A percentile compares a stretch with the other conserved stretches of the same genome.
These are phyloP conservation scores for Plestiodon gilberti DNA, from an alignment of 2,113 vertebrate species.

Conservation along the genomic window DNA sequence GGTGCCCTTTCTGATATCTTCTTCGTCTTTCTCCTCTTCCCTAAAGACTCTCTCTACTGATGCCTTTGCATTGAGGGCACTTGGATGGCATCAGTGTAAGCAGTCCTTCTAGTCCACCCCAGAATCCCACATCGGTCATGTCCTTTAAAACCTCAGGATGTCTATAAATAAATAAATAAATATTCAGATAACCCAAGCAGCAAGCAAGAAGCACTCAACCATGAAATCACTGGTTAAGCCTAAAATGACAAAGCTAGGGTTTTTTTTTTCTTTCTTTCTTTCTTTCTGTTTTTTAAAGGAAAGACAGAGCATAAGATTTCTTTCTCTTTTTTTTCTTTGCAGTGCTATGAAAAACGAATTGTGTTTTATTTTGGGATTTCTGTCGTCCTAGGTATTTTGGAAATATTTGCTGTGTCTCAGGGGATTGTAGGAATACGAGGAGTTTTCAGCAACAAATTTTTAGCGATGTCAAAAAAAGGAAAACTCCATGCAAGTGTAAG, in stretches of 20 bases:
- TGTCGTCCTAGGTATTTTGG: constrained; percentile 94
- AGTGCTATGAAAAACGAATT: constrained; percentile 56
- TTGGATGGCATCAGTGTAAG: neutral
- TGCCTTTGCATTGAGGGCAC: neutral
- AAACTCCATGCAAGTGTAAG: constrained; percentile 96
- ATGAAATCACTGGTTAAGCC: neutral
- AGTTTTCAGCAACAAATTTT: constrained; percentile 96
- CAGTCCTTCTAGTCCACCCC: neutral
- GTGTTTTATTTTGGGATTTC: constrained; percentile 85
- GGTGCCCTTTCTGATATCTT: neutral
- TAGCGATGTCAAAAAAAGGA: constrained; percentile 99
- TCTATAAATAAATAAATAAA: fast-evolving
- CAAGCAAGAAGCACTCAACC: neutral
- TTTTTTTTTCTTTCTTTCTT: neutral
- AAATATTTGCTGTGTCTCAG: constrained; percentile 98
- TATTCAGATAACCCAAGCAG: constrained; percentile 31
- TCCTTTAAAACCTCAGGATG: constrained; percentile 1
- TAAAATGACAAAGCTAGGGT: constrained; percentile 8
- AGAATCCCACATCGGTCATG: neutral
- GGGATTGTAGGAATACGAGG: constrained; percentile 97
- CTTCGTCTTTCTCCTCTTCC: neutral
- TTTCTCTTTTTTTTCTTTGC: constrained; percentile 54
- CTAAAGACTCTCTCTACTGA: neutral
- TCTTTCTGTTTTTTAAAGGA: neutral
- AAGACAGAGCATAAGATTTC: constrained; percentile 24